Base-by-base conservation (phyloP, 53 echinoderm and acorn worm species). In the Antedon mediterranea region DNA sequence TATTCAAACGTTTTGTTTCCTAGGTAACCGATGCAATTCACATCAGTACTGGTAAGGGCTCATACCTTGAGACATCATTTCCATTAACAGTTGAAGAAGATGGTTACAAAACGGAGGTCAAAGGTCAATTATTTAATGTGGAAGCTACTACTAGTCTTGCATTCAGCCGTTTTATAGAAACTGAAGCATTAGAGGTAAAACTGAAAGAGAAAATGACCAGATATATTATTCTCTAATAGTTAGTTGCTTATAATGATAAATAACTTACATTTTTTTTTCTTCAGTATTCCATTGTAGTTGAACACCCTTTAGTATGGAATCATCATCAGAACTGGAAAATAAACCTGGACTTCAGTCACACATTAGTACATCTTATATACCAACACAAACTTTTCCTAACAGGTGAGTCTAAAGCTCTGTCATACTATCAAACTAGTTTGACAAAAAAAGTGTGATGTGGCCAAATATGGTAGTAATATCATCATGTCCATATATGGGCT, bases 321-420 rank as follows among this genome's bases (percentile, higher is more conserved):
- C 89, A 97, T 57, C 91, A 92, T 23, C 97, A 97, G 77, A 97
- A 85, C 78, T 97, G 97, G 97, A 88, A 97, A 31, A 76, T 91
- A 28, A 87, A 85, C 26, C 84, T 97, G 28, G 92, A 84, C 0
- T 89, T 97, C 84, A 89, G 87, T 80, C 89, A 89, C 70, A 89
- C 89, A 0, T 71, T 78, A 20, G 82, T 80, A 80, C 84, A 77
- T 70, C 85, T 98, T 73, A 82, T 92, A 33, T 90, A 84, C 31
- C 90, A 81, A 32, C 98, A 98, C 82, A 92, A 92, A 43, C 42
- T 85, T 32, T 98, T 98, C 80, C 71, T 98, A 33, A 81, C 86
- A 74, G 90, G 98, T 98, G 71, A 85, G 90, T 86, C n/a, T 23
- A n/a, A n/a, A n/a, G n/a, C n/a, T n/a, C n/a, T n/a, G n/a, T n/a